These are phyloP conservation scores for Germaria angustata DNA, from an alignment of 2,888 invertebrate genomes.

Conservation along the genomic window DNA sequence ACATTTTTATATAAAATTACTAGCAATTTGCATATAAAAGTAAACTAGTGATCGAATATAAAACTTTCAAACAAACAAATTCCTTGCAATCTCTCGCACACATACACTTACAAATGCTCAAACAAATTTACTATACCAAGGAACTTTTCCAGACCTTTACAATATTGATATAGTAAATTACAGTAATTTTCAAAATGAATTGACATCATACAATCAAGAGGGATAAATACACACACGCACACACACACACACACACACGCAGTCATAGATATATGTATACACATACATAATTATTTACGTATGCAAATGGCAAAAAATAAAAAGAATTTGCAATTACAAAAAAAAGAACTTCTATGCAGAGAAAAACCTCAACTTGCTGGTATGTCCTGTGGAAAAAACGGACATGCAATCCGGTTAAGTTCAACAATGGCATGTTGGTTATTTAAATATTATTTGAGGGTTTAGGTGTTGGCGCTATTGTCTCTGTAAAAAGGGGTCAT, in stretches of 20 bases:
- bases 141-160: conserved; percentile 25
- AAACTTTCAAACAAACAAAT: conserved; percentile 11
- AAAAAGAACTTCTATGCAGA: background rate
- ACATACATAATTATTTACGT: conserved; percentile 4
- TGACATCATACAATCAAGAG: conserved; percentile 47
- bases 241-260: background rate
- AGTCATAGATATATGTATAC: too few species aligned
- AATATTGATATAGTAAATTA: conserved; percentile 63
- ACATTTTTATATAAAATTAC: conserved; percentile 63
- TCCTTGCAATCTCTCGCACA: background rate
- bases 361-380: background rate
- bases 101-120: background rate
- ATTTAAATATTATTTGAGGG: conserved; percentile 33
- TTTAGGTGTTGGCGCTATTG: background rate
- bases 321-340: conserved; percentile 38
- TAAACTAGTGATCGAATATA: conserved; percentile 25
- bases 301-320: background rate
- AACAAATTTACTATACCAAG: too few species aligned
- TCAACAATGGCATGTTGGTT: conserved; percentile 34
- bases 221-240: background rate
- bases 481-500: background rate
- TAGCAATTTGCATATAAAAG: conserved; percentile 60
- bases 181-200: conserved; percentile 60
- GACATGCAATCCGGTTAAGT: conserved; percentile 38
- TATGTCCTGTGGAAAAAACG: background rate